phyloP scores from a whole-genome alignment of 2,888 invertebrate species.

The Smittia sp. region DNA sequence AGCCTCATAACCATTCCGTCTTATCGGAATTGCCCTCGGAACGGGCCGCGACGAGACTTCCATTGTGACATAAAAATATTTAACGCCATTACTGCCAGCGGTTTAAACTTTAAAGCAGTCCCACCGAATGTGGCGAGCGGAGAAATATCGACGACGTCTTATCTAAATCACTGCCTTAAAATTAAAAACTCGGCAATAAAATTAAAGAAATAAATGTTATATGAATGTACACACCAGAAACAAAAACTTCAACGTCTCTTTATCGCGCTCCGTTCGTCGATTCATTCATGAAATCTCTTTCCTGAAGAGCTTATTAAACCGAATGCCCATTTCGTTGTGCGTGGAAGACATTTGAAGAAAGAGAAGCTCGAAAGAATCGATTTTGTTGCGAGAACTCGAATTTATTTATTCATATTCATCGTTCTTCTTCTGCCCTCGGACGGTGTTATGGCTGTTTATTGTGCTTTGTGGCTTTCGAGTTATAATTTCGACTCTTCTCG shows the following conservation, averaged over 20 bases:
- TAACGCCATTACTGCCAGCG: constrained; percentile 37
- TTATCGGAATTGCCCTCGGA: constrained; percentile 34
- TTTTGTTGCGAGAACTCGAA: neutral
- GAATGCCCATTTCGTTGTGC: neutral
- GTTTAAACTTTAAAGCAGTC: neutral
- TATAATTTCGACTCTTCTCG: neutral
- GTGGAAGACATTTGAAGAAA: constrained; percentile 7
- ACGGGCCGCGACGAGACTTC: constrained; percentile 25
- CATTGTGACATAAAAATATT: constrained; percentile 16
- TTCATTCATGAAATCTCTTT: neutral
- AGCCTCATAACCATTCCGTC: constrained; percentile 6
- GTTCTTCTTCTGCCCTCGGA: neutral
- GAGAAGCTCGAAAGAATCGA: neutral
- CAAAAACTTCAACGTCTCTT: neutral
- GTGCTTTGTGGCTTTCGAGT: neutral
- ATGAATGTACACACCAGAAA: constrained; percentile 28
- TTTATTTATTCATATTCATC: constrained; percentile 10
- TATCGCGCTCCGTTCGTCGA: neutral
- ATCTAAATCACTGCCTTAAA: constrained; percentile 36
- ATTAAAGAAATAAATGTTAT: constrained; percentile 37
- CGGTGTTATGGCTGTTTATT: constrained; percentile 1
- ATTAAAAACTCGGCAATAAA: constrained; percentile 36
- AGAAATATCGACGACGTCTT: constrained; percentile 32
- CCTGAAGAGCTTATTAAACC: neutral
- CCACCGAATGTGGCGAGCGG: neutral